Conservation (phyloP, 2,888 invertebrate genomes). For the Nemotelus pantherinus region DNA sequence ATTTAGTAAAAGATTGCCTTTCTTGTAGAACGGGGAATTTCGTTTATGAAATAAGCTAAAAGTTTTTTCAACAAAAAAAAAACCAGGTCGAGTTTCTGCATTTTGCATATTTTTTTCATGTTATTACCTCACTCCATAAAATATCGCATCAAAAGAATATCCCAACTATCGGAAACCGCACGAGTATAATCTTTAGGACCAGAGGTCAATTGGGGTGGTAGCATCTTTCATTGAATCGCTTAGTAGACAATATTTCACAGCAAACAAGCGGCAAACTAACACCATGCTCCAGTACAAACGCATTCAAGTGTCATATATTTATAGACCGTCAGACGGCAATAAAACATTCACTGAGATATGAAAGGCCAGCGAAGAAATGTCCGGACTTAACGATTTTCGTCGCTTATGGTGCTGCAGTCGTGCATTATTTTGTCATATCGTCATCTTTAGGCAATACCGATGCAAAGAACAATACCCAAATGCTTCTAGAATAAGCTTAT, state of each 20-base stretch:
- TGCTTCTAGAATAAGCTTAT: not conserved
- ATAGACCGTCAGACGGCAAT: conserved; percentile 22
- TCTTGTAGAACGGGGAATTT: too few species aligned
- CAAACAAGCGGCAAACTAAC: not conserved
- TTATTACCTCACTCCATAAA: too few species aligned
- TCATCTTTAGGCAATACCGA: conserved; percentile 9
- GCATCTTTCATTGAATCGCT: not conserved
- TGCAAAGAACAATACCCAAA: not conserved
- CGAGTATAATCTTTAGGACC: not conserved
- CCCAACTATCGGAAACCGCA: not conserved
- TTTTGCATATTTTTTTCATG: too few species aligned
- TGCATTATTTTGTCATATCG: conserved; percentile 26
- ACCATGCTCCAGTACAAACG: not conserved
- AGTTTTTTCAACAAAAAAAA: too few species aligned
- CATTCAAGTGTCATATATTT: conserved; percentile 28
- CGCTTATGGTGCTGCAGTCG: not conserved
- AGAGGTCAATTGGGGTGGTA: conserved; percentile 9
- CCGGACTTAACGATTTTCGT: not conserved
- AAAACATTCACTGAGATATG: conserved; percentile 10
- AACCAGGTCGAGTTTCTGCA: too few species aligned
- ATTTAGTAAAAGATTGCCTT: too few species aligned
- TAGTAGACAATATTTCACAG: not conserved
- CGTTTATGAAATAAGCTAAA: too few species aligned
- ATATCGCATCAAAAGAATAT: too few species aligned
- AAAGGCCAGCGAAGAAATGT: not conserved